A percentile compares a stretch with the other conserved stretches of the same genome.
Evolutionary conservation across 2,113 vertebrate genomes (phyloP).

Genomic region (Tachysurus vachellii): DNA sequence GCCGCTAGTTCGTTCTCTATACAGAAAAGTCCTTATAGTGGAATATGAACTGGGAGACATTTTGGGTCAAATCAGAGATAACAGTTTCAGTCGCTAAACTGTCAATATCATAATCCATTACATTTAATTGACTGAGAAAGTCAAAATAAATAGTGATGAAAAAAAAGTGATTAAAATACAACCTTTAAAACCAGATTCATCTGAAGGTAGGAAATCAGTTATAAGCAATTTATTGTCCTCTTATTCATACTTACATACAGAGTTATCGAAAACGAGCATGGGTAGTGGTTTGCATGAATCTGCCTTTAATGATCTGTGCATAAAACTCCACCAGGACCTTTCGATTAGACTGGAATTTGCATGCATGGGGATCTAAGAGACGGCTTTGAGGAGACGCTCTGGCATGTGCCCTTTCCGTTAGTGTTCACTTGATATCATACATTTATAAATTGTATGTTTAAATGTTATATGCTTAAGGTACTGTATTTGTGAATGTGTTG

Average conservation of each 20-base stretch:
- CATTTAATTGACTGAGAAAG: neutral
- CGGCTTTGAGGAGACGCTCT: slow-evolving; percentile 25
- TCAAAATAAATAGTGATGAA: neutral
- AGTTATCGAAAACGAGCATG: neutral
- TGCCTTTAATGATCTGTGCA: slow-evolving; percentile 16
- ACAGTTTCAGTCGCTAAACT: neutral
- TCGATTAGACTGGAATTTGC: slow-evolving; percentile 33
- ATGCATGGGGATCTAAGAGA: slow-evolving; percentile 36
- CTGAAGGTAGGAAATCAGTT: neutral
- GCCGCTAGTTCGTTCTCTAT: neutral
- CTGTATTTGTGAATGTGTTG: neutral
- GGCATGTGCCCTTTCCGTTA: slow-evolving; percentile 22
- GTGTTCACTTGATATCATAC: neutral
- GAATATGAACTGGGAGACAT: neutral
- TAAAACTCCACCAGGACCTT: slow-evolving; percentile 4
- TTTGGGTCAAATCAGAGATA: neutral
- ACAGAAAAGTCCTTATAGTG: neutral
- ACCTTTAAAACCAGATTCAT: neutral
- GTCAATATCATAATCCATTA: neutral
- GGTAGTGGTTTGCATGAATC: slow-evolving; percentile 36
- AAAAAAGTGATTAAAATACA: neutral
- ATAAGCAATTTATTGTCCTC: neutral
- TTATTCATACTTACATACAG: neutral
- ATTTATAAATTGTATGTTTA: neutral
- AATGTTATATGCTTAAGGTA: neutral